Conservation (phyloP, 1,140 invertebrate genomes). For the Drosophila bipectinata region DNA sequence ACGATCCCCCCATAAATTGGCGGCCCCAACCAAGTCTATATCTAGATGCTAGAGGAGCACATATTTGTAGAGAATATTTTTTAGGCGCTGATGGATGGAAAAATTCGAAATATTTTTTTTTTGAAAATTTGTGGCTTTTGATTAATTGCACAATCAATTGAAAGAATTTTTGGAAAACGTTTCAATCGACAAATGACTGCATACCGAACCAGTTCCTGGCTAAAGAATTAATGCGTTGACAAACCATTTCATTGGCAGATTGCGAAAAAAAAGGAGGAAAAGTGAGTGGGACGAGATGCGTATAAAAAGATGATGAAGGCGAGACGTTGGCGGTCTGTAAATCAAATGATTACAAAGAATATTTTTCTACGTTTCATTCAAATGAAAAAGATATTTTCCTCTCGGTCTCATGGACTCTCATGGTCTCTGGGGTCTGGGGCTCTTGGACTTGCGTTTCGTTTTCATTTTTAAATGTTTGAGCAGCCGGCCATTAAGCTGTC, state of each 20-base stretch:
- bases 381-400: slow-evolving; percentile 41
- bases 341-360: slow-evolving; percentile 67
- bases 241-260: slow-evolving; percentile 75
- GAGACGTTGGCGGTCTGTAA: slow-evolving; percentile 51
- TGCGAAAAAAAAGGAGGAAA: slow-evolving; percentile 25
- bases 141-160: slow-evolving; percentile 63
- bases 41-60: slow-evolving; percentile 13
- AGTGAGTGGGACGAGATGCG: slow-evolving; percentile 3
- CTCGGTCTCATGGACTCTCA: not conserved
- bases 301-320: slow-evolving; percentile 22
- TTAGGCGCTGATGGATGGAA: slow-evolving; percentile 42
- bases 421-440: not conserved
- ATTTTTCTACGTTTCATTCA: slow-evolving; percentile 37
- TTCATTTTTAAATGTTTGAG: slow-evolving; percentile 58
- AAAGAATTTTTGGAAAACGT: slow-evolving; percentile 19
- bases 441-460: slow-evolving; percentile 17
- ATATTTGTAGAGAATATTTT: slow-evolving; percentile 11
- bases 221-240: slow-evolving; percentile 63
- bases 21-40: slow-evolving; percentile 5
- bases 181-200: slow-evolving; percentile 55
- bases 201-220: slow-evolving; percentile 39
- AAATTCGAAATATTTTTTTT: slow-evolving; percentile 39
- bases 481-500: slow-evolving; percentile 70
- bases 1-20: slow-evolving; percentile 45
- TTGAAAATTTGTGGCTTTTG: slow-evolving; percentile 39